phyloP scores from a whole-genome alignment of 2,797 vertebrate genomes.

The Aeoliscus strigatus region DNA sequence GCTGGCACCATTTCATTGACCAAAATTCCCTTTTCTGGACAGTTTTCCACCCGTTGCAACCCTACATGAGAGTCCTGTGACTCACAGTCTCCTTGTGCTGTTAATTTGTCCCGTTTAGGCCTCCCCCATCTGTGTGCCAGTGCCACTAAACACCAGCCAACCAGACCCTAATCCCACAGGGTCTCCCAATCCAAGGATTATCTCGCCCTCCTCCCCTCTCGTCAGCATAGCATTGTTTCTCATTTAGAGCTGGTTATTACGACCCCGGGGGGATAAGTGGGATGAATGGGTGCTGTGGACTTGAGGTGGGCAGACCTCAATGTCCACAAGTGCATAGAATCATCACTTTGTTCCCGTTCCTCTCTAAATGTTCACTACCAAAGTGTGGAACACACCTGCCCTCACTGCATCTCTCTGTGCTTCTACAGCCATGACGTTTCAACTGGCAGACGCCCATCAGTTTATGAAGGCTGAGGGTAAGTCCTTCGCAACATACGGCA shows the following conservation, averaged over 20 bases:
- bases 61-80: too few relatives aligned
- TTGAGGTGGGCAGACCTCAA: slow-evolving; percentile 38
- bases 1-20: too few relatives aligned
- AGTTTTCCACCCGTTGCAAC: too few relatives aligned
- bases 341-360: slow-evolving; percentile 17
- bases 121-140: slow-evolving; percentile 55
- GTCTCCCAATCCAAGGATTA: slow-evolving; percentile 70
- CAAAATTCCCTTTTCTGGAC: too few relatives aligned
- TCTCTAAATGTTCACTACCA: slow-evolving; percentile 19
- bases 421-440: too few relatives aligned
- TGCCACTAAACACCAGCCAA: slow-evolving; percentile 52
- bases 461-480: slow-evolving; percentile 30
- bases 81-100: slow-evolving; percentile 7
- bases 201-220: slow-evolving; percentile 56
- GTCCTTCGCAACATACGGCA: slow-evolving; percentile 55
- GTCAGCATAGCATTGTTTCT: slow-evolving; percentile 44
- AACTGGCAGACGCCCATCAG: slow-evolving; percentile 8
- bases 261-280: slow-evolving; percentile 36
- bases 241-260: slow-evolving; percentile 45
- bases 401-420: too few relatives aligned
- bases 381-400: too few relatives aligned
- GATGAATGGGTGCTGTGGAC: slow-evolving; percentile 32
- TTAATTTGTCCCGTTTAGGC: slow-evolving; percentile 17
- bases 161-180: slow-evolving; percentile 64
- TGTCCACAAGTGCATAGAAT: slow-evolving; percentile 36